Conservation (phyloP, 2,888 invertebrate genomes). For the Scaptomyza cyrtandrae region DNA sequence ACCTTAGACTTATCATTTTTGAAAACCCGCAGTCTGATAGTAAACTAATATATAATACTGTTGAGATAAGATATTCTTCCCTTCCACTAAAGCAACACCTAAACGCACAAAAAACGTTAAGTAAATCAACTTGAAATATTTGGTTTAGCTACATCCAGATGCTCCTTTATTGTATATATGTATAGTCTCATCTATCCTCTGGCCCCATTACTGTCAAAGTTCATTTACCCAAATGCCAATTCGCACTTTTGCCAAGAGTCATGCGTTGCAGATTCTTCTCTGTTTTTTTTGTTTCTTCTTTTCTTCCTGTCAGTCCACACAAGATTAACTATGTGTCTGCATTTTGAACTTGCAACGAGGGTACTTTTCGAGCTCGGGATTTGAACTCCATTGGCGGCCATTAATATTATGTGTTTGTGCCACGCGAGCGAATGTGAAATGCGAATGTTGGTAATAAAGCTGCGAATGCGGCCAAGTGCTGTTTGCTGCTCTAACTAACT, state of each 20-base stretch:
- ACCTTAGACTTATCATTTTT: conserved; percentile 26
- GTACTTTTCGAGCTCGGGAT: conserved; percentile 20
- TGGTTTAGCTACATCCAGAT: not conserved
- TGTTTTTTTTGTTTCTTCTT: not conserved
- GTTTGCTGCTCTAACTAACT: conserved; percentile 41
- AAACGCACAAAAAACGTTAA: conserved; percentile 1
- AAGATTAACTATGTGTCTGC: conserved; percentile 65
- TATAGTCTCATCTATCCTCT: conserved; percentile 29
- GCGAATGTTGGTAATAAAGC: conserved; percentile 47
- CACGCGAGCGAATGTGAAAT: conserved; percentile 54
- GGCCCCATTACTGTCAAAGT: conserved; percentile 67
- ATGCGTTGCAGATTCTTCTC: conserved; percentile 27
- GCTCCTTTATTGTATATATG: conserved; percentile 3
- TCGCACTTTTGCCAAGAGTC: conserved; percentile 42
- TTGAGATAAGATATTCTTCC: conserved; percentile 41
- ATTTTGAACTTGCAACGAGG: conserved; percentile 39
- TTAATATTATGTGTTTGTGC: conserved; percentile 69
- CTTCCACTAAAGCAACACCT: not conserved
- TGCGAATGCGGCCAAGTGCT: conserved; percentile 59
- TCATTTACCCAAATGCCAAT: conserved; percentile 65
- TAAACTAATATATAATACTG: conserved; percentile 18
- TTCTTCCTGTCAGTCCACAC: conserved; percentile 54
- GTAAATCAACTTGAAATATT: conserved; percentile 5
- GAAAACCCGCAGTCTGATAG: conserved; percentile 15
- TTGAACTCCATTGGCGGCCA: conserved; percentile 73